Evolutionary conservation across 2,888 invertebrate genomes (phyloP), one percentile per base, ranked within the genome.

Genomic region (Eupithecia vulgata): DNA sequence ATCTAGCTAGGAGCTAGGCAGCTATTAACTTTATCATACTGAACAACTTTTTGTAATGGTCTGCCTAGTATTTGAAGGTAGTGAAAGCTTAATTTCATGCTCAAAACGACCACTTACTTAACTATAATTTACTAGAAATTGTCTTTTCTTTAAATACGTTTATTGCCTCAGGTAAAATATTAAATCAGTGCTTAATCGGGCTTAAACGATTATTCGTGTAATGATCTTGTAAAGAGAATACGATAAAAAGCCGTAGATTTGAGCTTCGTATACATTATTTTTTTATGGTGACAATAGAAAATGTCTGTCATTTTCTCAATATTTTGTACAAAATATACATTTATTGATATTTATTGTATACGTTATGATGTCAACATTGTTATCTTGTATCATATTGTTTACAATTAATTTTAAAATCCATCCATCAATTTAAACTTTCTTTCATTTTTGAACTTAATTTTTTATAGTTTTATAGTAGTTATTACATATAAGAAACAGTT

Each of bases 11-110:
- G 70, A 68, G 68, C 74, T 68, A 42, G 37, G 40, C 17, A 77
- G 64, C 81, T 79, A 81, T 84, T 84, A 84, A 78, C 80, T 76
- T 79, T 85, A 84, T 85, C 82, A 82, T 76, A 81, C 6, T 37
- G 21, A 82, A 83, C 78, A 80, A 81, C 80, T 85, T 85, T 87
- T 87, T 85, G 82, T 80, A 74, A 67, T 17, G 17, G 34, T 40
- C 40, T 37, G 35, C 62, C 62, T 12, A 64, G n/a, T 80, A 81
- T 86, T 87, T 79, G 83, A 84, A 85, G 84, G 81, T 77, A 85
- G 88, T 83, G 87, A 91, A 91, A 90, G 88, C 86, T 83, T 81
- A 86, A 74, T 74, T 82, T 87, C 83, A 74, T 67, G 77, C 62
- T 74, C 64, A 61, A 37, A 67, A 52, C 68, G 74, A 82, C 82